Evolutionary conservation across 30 jellyfish, hydroid and myxozoan species (phyloP).

Genomic region (Mastigias papua): DNA sequence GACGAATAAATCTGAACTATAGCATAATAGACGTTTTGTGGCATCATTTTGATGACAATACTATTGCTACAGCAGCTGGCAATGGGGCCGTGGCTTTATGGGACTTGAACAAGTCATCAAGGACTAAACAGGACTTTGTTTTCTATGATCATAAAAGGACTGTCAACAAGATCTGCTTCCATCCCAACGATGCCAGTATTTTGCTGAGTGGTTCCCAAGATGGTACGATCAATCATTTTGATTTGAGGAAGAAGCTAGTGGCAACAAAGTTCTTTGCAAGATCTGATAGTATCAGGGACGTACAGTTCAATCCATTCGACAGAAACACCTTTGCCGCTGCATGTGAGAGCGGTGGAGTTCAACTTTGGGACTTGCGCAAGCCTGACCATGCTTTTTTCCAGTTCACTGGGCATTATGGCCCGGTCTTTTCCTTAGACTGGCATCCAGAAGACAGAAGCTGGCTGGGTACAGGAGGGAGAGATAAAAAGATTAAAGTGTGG

Average conservation of each 20-base stretch:
- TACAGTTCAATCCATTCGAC: slow-evolving; percentile 95
- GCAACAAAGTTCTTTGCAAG: slow-evolving; percentile 87
- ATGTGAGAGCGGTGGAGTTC: slow-evolving; percentile 97
- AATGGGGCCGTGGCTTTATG: slow-evolving; percentile 94
- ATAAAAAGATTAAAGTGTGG: slow-evolving; percentile 93
- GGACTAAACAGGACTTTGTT: slow-evolving; percentile 83
- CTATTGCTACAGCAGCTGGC: slow-evolving; percentile 96
- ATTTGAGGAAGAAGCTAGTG: slow-evolving; percentile 74
- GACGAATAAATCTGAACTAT: slow-evolving; percentile 84
- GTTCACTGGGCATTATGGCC: slow-evolving; percentile 93
- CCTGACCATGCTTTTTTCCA: slow-evolving; percentile 78
- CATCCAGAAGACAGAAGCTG: slow-evolving; percentile 94
- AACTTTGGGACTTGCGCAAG: slow-evolving; percentile 91
- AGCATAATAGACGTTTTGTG: slow-evolving; percentile 91
- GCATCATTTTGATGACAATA: slow-evolving; percentile 90
- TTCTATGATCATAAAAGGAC: slow-evolving; percentile 90
- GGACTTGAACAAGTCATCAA: slow-evolving; percentile 87
- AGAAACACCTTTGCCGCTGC: slow-evolving; percentile 91
- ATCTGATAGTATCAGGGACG: slow-evolving; percentile 93
- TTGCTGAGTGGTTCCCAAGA: slow-evolving; percentile 94
- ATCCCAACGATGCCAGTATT: slow-evolving; percentile 85
- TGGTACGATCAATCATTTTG: slow-evolving; percentile 88
- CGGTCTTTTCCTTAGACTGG: slow-evolving; percentile 97
- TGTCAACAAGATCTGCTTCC: slow-evolving; percentile 92
- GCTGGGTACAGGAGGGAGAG: slow-evolving; percentile 99